Base-by-base conservation (phyloP, 2,888 invertebrate species). In the Physocephala rufipes region DNA sequence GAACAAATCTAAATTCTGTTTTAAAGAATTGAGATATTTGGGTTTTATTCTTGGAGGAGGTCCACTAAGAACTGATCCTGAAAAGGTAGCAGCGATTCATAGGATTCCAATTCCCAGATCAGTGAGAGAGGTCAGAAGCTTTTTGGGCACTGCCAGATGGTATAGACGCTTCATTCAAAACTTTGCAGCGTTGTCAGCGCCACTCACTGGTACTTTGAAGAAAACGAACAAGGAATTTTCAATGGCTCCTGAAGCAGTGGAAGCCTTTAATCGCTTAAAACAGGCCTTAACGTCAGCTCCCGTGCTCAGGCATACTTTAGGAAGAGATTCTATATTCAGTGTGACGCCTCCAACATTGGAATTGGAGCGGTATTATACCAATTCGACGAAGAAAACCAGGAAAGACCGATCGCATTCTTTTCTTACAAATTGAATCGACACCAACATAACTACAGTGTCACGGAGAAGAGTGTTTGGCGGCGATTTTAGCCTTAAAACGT, bases 81-180 rank as follows among this genome's bases (percentile, higher is more conserved):
- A 65, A 0, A 75, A 75, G 19, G 64, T 76, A 0, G 36, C 43
- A 4, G 75, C 71, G 0, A 74, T 74, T 3, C 43, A 30, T 3
- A n/a, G 47, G n/a, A 71, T 70, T 5, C 24, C 49, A 4, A 0
- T 61, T 21, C 75, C 75, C 13, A 71, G 71, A 28, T 61, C 55
- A 0, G 24, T 63, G 2, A 51, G 72, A n/a, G 73, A 78, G 21
- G 74, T 78, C 0, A 47, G 77, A 1, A 68, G 75, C 13, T 75
- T 78, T 16, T n/a, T 76, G 0, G 75, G 78, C 0, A 73, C 75
- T 47, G 74, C 75, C 1, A 75, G 76, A 0, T 78, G 76, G 76
- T 77, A 75, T 30, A 28, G 74, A 0, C 51, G 76, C 0, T 76
- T 78, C 28, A 73, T 76, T 5, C 36, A 64, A n/a, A 61, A 76